Evolutionary conservation across 2,888 invertebrate species (phyloP).

Genomic region (Phengaris arion): DNA sequence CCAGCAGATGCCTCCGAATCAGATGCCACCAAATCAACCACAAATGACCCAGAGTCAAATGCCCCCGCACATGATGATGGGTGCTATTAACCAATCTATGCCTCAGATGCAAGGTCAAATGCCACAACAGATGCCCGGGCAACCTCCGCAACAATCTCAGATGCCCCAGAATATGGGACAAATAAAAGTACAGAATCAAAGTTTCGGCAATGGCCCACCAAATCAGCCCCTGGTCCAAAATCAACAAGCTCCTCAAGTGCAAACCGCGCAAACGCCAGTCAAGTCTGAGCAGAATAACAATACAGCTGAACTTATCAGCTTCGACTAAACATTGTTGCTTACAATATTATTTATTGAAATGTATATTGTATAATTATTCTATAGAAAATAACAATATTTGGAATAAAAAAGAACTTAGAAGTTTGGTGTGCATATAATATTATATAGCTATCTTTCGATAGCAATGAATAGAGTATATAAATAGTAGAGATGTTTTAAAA

Average conservation of each 20-base stretch:
- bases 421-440: slow-evolving; percentile 29
- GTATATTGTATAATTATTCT: slow-evolving; percentile 43
- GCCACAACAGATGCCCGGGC: slow-evolving; percentile 43
- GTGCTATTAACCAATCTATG: slow-evolving; percentile 43
- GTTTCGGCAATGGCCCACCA: slow-evolving; percentile 44
- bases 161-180: slow-evolving; percentile 41
- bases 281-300: slow-evolving; percentile 71
- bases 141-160: slow-evolving; percentile 30
- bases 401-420: slow-evolving; percentile 26
- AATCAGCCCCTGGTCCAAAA: slow-evolving; percentile 43
- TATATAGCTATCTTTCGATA: slow-evolving; percentile 28
- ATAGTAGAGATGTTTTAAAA: slow-evolving; percentile 28
- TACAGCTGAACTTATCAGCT: slow-evolving; percentile 90
- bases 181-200: slow-evolving; percentile 41
- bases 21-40: slow-evolving; percentile 48
- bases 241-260: slow-evolving; percentile 46
- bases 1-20: slow-evolving; percentile 52
- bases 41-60: slow-evolving; percentile 44
- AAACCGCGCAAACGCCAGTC: slow-evolving; percentile 56
- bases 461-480: slow-evolving; percentile 31
- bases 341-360: slow-evolving; percentile 53
- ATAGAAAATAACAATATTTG: slow-evolving; percentile 29
- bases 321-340: slow-evolving; percentile 80
- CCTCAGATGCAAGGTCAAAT: slow-evolving; percentile 47
- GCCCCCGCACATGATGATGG: slow-evolving; percentile 41